Base-by-base conservation (phyloP, 2,113 vertebrate species). In the Heterocephalus glaber region DNA sequence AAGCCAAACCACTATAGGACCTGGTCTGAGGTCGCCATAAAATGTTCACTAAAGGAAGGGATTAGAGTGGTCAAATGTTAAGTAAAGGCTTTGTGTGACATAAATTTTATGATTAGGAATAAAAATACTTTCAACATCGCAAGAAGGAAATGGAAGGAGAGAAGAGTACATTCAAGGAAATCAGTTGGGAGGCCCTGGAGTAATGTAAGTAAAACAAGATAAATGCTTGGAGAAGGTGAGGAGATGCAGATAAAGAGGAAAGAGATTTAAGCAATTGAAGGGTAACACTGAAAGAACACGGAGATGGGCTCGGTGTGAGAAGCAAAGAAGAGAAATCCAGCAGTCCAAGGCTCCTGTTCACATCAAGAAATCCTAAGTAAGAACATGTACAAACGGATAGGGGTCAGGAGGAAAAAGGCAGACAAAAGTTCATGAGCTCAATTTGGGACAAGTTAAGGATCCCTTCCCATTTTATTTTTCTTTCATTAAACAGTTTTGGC, bases 111-210 rank as follows among this genome's bases (percentile, higher is more conserved):
- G 38, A 81, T 63, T 92, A 80, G 63, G 44, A 58, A 8, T 14
- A 85, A 81, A 68, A 49, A 81, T 41, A 72, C 44, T 81, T 56
- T 58, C n/a, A 14, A 66, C 26, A 33, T 26, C 68, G 52, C 44
- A 65, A 87, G 26, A 92, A 90, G 89, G 56, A 95, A 89, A 72
- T 74, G 28, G 66, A 82, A 80, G 28, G 52, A 85, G 76, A 86
- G 49, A 80, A 86, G 58, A 80, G 17, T 16, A 80, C 14, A 49
- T 33, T 20, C 24, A 30, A 56, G 44, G 63, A 97, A 90, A 79
- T 56, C 10, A 63, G 54, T 1, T 49, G 16, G 41, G 20, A 88
- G 41, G 24, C 14, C 2, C 60, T 87, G 47, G 44, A 68, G 24
- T 35, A 65, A 58, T 61, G 35, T 61, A 72, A 90, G 61, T 33